phyloP scores from a whole-genome alignment of 2,113 vertebrate species.

The Poicephalus meyeri region DNA sequence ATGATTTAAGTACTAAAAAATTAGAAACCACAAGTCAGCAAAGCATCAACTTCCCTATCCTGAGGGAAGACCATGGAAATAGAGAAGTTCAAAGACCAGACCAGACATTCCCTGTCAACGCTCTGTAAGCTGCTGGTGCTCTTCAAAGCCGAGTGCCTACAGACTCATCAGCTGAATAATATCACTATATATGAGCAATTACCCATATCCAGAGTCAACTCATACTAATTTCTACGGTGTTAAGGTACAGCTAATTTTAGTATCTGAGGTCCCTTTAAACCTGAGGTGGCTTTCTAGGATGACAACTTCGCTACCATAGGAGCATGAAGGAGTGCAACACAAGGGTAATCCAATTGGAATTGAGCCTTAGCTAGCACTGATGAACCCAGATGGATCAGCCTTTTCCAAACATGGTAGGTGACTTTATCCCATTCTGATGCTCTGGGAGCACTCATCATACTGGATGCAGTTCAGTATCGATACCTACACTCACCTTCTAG shows the following conservation, averaged over 20 bases:
- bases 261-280: background rate
- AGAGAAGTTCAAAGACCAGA: background rate
- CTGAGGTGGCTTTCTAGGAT: background rate
- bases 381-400: background rate
- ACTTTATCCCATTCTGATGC: background rate
- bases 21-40: background rate
- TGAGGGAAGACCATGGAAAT: background rate
- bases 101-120: background rate
- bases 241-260: background rate
- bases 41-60: background rate
- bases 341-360: fast-evolving
- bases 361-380: background rate
- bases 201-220: background rate
- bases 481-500: background rate
- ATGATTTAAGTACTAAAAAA: background rate
- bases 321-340: background rate
- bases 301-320: background rate
- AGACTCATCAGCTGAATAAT: background rate
- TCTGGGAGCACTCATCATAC: background rate
- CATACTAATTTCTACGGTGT: background rate
- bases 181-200: background rate
- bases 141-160: background rate
- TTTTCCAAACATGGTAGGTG: background rate
- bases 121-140: background rate
- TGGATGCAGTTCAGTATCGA: background rate